These are phyloP conservation scores for Seriola aureovittata DNA, from an alignment of 2,113 vertebrate species.

Conservation along the genomic window DNA sequence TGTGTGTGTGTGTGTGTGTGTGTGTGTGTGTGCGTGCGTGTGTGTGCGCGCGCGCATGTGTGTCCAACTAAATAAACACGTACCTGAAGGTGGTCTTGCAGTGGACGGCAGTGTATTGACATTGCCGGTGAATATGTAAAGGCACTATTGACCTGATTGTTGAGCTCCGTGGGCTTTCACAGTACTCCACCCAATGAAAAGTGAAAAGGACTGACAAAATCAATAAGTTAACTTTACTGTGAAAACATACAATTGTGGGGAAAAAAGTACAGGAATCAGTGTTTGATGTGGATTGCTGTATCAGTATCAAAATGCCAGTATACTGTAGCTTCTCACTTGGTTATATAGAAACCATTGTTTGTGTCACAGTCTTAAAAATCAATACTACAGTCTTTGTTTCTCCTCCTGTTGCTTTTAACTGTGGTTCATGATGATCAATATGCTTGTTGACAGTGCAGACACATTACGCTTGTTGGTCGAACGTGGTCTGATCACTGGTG, in stretches of 20 bases:
- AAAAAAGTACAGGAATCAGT: not conserved
- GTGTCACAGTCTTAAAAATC: not conserved
- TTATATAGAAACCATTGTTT: not conserved
- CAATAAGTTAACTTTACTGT: constrained; percentile 31
- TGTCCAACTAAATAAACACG: constrained; percentile 20
- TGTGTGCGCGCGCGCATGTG: constrained; percentile 1
- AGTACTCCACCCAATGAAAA: constrained; percentile 50
- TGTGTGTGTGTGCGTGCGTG: not conserved
- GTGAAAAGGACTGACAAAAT: constrained; percentile 60
- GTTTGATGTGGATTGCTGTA: not conserved
- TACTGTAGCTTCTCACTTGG: not conserved
- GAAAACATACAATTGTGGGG: constrained; percentile 14
- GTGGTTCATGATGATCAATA: constrained; percentile 25
- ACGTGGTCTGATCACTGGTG: not conserved
- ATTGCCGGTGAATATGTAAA: constrained; percentile 50
- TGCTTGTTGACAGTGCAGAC: not conserved
- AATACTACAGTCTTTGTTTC: constrained; percentile 28
- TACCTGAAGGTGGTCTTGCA: constrained; percentile 51
- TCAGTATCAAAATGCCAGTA: not conserved
- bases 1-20: constrained; percentile 16
- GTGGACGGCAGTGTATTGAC: constrained; percentile 35
- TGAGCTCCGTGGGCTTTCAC: constrained; percentile 41
- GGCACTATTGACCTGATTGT: constrained; percentile 60
- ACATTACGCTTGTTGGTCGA: not conserved
- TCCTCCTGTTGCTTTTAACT: constrained; percentile 13